Evolutionary conservation across 2,113 vertebrate genomes (phyloP), one percentile per base, ranked within the genome.

Genomic region (Camelus dromedarius): DNA sequence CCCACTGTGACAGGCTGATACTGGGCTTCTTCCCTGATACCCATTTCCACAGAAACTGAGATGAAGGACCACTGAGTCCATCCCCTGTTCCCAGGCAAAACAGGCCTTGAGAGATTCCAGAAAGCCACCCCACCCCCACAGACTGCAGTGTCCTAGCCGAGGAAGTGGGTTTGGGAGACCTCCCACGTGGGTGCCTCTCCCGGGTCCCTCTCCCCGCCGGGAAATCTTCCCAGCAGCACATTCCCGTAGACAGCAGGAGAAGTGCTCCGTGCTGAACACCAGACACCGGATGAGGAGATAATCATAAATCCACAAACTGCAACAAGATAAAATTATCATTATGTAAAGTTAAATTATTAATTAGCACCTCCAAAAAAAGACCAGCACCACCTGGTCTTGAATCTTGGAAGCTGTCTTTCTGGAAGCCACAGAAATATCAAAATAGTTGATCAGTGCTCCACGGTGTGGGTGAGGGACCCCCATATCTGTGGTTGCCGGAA

Each of bases 341-440:
- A 96, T 89, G 89, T 96, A 91, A 94, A 97, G 95, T 96, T 98
- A 97, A 98, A 98, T 98, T 97, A 98, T 98, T 98, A 98, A 98
- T 98, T 98, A 98, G 96, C 82, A 96, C 95, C 97, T 98, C 97
- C 91, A 97, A 96, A 97, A 97, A 98, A 98, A 98, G 97, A 95
- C 94, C 92, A 72, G 83, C 93, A 96, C 97, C 97, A 98, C 97
- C 98, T 98, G 97, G 96, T 42, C 95, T 95, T 67, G 54, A 67
- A 90, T 97, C 96, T 97, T 89, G 91, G 89, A 97, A 97, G 91
- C 94, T 83, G 75, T 93, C 73, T 97, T 95, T 96, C 91, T 62
- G 46, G 97, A 96, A 95, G 91, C 62, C 80, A 95, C 89, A 93
- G 91, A 94, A 96, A 92, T 69, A 93, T 70, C 79, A 75, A 95